phyloP scores from a whole-genome alignment of 2,888 invertebrate species.

The Pandemis cinnamomeana region DNA sequence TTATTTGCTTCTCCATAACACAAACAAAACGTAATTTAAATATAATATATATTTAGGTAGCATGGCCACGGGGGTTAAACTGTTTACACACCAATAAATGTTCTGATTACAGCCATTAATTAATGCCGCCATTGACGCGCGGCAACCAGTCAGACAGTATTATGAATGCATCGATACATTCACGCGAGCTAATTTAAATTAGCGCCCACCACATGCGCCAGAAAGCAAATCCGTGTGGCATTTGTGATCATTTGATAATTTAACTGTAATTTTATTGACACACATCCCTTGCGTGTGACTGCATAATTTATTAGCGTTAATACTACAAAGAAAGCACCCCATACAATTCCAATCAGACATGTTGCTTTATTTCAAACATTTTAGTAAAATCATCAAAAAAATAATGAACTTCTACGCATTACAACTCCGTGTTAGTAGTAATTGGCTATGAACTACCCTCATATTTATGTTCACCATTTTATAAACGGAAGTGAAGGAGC shows the following conservation, averaged over 20 bases:
- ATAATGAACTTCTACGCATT: slow-evolving; percentile 11
- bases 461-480: slow-evolving; percentile 26
- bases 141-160: background rate
- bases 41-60: no score
- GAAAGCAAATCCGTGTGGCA: background rate
- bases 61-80: no score
- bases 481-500: slow-evolving; percentile 37
- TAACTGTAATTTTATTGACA: background rate
- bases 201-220: background rate
- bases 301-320: no score
- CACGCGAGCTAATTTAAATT: slow-evolving; percentile 3
- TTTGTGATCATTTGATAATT: background rate
- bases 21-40: no score
- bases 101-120: background rate
- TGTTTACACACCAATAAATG: no score
- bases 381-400: background rate
- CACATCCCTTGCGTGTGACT: background rate
- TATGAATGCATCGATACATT: background rate
- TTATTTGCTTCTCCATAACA: no score
- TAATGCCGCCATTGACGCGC: background rate
- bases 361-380: no score
- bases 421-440: slow-evolving; percentile 12
- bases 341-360: no score
- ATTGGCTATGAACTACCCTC: slow-evolving; percentile 6
- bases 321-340: no score